Conservation (phyloP, 2,797 vertebrate species). For the Ctenosaura bakeri region DNA sequence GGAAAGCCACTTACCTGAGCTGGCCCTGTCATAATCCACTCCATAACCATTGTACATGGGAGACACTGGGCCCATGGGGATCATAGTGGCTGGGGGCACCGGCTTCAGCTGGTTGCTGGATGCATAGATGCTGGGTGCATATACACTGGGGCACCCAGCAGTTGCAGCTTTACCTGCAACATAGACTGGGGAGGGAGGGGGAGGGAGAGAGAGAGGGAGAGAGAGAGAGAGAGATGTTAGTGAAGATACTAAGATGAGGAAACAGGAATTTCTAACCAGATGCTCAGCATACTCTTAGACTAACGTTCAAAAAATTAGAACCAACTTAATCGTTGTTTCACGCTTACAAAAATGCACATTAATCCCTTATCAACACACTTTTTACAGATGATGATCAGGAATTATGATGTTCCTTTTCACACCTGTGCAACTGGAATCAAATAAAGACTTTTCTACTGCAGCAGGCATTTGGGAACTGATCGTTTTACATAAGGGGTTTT, state of each 20-base stretch:
- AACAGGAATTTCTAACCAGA: background rate
- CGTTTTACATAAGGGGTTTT: no score
- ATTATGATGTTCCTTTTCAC: no score
- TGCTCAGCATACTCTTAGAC: background rate
- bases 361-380: background rate
- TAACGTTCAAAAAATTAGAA: background rate
- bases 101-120: conserved; percentile 85
- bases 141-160: conserved; percentile 82
- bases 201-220: no score
- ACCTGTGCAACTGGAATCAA: background rate
- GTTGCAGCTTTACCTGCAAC: conserved; percentile 92
- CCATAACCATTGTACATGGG: conserved; percentile 80
- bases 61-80: conserved; percentile 68
- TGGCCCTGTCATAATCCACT: conserved; percentile 85
- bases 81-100: conserved; percentile 72
- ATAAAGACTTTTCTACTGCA: no score
- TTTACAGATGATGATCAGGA: no score
- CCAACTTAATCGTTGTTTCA: background rate
- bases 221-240: background rate
- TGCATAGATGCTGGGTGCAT: conserved; percentile 83
- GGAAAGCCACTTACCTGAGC: conserved; percentile 82
- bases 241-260: background rate
- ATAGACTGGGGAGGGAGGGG: conserved; percentile 83
- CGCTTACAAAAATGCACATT: background rate
- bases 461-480: no score